Evolutionary conservation across 2,888 invertebrate genomes (phyloP).

Genomic region (Dione vanillae): DNA sequence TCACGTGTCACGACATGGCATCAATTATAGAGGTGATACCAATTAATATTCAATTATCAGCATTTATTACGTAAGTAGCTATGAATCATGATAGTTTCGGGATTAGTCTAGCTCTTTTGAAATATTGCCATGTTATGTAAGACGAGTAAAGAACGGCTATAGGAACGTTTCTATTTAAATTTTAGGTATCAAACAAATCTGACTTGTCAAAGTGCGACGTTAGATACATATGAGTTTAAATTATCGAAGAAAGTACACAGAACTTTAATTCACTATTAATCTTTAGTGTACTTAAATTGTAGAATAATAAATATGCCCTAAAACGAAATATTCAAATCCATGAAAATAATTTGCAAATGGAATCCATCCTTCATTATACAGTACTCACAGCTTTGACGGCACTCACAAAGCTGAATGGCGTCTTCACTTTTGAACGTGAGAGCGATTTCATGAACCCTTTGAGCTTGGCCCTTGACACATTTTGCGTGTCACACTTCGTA

Average conservation of each 20-base stretch:
- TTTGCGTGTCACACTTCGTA: constrained; percentile 46
- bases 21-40: constrained; percentile 52
- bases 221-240: no score
- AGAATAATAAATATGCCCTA: not conserved
- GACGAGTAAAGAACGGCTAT: not conserved
- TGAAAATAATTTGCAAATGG: constrained; percentile 29
- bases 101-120: not conserved
- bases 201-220: no score
- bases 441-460: constrained; percentile 47
- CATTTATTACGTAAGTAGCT: constrained; percentile 30
- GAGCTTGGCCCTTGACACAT: constrained; percentile 49
- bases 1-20: constrained; percentile 56
- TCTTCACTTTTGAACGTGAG: constrained; percentile 44
- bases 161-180: no score
- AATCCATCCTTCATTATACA: constrained; percentile 36
- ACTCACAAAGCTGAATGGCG: constrained; percentile 42
- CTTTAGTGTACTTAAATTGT: not conserved
- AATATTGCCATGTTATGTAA: not conserved
- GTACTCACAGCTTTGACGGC: constrained; percentile 40
- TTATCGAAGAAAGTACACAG: not conserved
- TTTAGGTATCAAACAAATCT: no score
- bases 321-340: not conserved
- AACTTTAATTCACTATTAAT: not conserved
- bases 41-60: constrained; percentile 49
- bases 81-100: constrained; percentile 9